A percentile compares a stretch with the other conserved stretches of the same genome.
Conservation (phyloP, 2,888 invertebrate genomes). For the Tenthredo notha region DNA sequence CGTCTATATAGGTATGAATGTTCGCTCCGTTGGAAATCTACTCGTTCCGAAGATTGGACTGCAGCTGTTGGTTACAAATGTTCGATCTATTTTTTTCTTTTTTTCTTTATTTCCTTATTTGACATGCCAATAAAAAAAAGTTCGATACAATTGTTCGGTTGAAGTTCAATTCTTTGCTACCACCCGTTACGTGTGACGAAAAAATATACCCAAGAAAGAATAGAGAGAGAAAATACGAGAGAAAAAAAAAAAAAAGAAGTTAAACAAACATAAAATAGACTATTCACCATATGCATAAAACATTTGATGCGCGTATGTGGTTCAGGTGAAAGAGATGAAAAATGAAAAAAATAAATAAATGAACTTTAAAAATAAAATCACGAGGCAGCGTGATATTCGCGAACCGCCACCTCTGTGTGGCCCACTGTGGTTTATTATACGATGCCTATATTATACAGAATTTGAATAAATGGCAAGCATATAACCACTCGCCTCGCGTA, state of each 20-base stretch:
- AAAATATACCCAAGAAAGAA: neutral
- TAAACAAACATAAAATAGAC: slow-evolving; percentile 17
- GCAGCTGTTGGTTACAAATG: slow-evolving; percentile 45
- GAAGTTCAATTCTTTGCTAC: neutral
- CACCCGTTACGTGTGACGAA: slow-evolving; percentile 21
- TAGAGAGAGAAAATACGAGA: neutral
- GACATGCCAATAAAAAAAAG: neutral
- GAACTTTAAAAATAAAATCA: slow-evolving; percentile 42
- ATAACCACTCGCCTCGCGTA: slow-evolving; percentile 27
- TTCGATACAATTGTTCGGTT: slow-evolving; percentile 19
- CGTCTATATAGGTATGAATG: neutral
- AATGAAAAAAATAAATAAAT: neutral
- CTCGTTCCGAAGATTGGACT: slow-evolving; percentile 27
- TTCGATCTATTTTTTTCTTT: neutral
- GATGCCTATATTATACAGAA: slow-evolving; percentile 49
- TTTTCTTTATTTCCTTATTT: neutral
- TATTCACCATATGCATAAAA: slow-evolving; percentile 43
- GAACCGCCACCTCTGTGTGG: slow-evolving; percentile 44
- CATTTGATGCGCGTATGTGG: slow-evolving; percentile 38
- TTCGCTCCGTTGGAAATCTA: slow-evolving; percentile 33
- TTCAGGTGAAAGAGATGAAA: slow-evolving; percentile 17
- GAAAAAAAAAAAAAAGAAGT: neutral
- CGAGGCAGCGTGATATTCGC: neutral
- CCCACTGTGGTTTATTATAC: slow-evolving; percentile 50
- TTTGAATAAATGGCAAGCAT: slow-evolving; percentile 51